Conservation (phyloP, 2,113 vertebrate species). For the Colossoma macropomum region DNA sequence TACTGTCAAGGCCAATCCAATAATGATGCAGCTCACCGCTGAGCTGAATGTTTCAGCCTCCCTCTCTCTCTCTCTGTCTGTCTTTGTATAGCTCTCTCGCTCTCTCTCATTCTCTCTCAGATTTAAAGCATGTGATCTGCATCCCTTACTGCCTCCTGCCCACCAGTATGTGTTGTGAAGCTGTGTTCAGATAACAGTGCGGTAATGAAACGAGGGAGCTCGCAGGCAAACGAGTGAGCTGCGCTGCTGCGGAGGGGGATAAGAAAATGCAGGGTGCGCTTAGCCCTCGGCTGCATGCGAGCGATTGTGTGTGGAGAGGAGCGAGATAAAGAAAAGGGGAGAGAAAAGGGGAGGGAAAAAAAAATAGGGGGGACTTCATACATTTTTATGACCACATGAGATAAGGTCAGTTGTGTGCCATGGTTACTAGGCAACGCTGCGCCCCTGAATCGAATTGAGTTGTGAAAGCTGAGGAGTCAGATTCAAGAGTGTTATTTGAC, state of each 20-base stretch:
- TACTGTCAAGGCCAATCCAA: slow-evolving; percentile 58
- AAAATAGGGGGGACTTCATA: slow-evolving; percentile 73
- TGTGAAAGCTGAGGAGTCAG: slow-evolving; percentile 80
- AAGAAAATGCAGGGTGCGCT: slow-evolving; percentile 65
- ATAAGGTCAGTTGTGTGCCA: slow-evolving; percentile 84
- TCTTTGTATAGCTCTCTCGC: slow-evolving; percentile 7
- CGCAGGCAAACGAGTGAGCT: slow-evolving; percentile 54
- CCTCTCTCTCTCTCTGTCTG: too few relatives aligned
- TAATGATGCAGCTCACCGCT: slow-evolving; percentile 49
- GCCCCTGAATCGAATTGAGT: slow-evolving; percentile 80
- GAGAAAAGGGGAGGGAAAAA: slow-evolving; percentile 48
- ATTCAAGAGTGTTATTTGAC: slow-evolving; percentile 69
- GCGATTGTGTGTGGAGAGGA: slow-evolving; percentile 60
- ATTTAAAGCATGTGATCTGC: slow-evolving; percentile 75
- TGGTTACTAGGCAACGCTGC: slow-evolving; percentile 84
- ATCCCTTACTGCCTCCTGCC: slow-evolving; percentile 71
- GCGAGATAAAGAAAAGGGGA: slow-evolving; percentile 60
- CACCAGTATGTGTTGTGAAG: slow-evolving; percentile 64
- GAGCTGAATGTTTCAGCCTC: slow-evolving; percentile 22
- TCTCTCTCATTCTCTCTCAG: slow-evolving; percentile 60
- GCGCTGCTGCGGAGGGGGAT: slow-evolving; percentile 63
- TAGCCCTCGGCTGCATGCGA: slow-evolving; percentile 66
- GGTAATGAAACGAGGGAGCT: slow-evolving; percentile 68
- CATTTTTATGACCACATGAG: slow-evolving; percentile 86
- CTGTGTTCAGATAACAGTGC: slow-evolving; percentile 58